Conservation (phyloP, 1,140 invertebrate species). For the Diorhabda carinulata region DNA sequence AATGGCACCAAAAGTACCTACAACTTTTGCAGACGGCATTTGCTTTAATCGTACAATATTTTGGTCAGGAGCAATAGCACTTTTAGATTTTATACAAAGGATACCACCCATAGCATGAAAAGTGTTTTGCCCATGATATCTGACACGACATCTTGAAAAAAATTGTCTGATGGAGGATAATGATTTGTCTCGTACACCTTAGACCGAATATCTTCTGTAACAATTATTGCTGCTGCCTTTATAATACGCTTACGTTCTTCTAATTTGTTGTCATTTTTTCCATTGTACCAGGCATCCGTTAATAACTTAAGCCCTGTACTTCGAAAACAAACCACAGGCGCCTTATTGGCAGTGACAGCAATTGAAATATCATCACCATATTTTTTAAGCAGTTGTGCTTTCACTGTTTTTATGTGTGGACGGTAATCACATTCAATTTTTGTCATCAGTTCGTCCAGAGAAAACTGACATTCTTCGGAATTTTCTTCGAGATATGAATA, state of each 20-base stretch:
- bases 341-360: neutral
- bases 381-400: conserved; percentile 18
- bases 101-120: too few species aligned
- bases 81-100: too few species aligned
- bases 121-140: too few species aligned
- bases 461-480: neutral
- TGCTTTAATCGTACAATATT: conserved; percentile 5
- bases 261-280: neutral
- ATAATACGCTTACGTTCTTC: conserved; percentile 4
- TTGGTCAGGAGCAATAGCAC: too few species aligned
- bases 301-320: neutral
- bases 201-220: too few species aligned
- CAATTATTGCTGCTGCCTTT: neutral
- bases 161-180: too few species aligned
- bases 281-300: neutral
- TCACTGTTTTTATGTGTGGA: neutral
- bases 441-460: neutral
- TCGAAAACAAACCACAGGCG: neutral
- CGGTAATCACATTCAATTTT: conserved; percentile 14
- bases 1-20: too few species aligned
- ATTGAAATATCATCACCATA: neutral
- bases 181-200: too few species aligned
- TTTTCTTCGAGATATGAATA: conserved; percentile 10
- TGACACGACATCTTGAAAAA: neutral
- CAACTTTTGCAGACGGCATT: neutral